A percentile compares a stretch with the other conserved stretches of the same genome.
These are phyloP conservation scores for Unio pictorum DNA, from an alignment of 2,888 invertebrate genomes.

Conservation along the genomic window DNA sequence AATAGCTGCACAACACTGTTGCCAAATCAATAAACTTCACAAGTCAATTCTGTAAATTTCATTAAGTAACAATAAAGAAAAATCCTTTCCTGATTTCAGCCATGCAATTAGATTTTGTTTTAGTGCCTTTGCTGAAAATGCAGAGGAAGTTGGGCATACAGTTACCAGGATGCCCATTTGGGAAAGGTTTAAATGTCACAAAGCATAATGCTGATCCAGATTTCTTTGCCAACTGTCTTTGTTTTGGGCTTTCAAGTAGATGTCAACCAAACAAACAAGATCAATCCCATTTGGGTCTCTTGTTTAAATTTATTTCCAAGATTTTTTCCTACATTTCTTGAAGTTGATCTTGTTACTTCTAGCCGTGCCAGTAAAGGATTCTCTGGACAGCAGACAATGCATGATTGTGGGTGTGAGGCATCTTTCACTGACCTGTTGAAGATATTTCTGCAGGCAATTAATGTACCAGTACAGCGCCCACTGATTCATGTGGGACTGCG, in stretches of 20 bases:
- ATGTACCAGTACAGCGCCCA: conserved; percentile 64
- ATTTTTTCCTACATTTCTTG: background rate
- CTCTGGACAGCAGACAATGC: conserved; percentile 75
- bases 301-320: background rate
- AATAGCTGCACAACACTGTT: no score
- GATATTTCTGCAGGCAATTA: conserved; percentile 74
- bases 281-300: background rate
- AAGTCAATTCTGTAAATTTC: no score
- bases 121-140: no score
- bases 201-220: no score
- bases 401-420: conserved; percentile 73
- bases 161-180: no score
- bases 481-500: conserved; percentile 72
- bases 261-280: background rate
- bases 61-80: no score
- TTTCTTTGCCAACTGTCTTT: background rate
- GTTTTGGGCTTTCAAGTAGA: background rate
- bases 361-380: conserved; percentile 77
- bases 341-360: conserved; percentile 23
- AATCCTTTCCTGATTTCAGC: no score
- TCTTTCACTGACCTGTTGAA: conserved; percentile 74
- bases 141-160: no score
- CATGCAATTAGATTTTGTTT: no score
- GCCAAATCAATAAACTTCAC: no score
- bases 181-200: no score